Evolutionary conservation across 2,113 vertebrate genomes (phyloP).

Genomic region (Laticauda laticaudata): DNA sequence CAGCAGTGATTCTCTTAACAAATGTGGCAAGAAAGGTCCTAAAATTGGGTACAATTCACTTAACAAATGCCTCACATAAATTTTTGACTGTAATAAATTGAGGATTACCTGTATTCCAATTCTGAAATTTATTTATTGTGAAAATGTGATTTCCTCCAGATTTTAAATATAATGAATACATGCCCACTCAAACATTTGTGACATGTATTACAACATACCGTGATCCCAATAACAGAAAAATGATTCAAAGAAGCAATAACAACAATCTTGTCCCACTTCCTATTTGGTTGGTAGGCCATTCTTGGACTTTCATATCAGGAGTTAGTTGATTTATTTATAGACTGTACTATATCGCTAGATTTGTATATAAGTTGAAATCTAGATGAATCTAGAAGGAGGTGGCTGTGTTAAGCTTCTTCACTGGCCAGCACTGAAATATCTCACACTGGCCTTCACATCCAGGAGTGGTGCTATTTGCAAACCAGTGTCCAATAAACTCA

Average conservation of each 20-base stretch:
- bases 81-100: neutral
- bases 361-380: neutral
- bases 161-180: neutral
- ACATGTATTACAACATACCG: neutral
- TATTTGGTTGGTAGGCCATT: neutral
- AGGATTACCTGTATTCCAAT: neutral
- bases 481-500: neutral
- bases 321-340: neutral
- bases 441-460: neutral
- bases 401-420: neutral
- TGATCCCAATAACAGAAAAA: neutral
- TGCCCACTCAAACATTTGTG: neutral
- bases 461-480: neutral
- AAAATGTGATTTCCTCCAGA: neutral
- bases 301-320: neutral
- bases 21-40: neutral
- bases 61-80: neutral
- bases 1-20: neutral
- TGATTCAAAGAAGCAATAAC: neutral
- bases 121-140: neutral
- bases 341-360: no score
- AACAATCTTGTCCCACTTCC: neutral
- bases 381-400: neutral
- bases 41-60: neutral
- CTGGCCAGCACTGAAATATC: neutral